phyloP scores from a whole-genome alignment of 2,113 vertebrate species.

The Tympanuchus pallidicinctus region DNA sequence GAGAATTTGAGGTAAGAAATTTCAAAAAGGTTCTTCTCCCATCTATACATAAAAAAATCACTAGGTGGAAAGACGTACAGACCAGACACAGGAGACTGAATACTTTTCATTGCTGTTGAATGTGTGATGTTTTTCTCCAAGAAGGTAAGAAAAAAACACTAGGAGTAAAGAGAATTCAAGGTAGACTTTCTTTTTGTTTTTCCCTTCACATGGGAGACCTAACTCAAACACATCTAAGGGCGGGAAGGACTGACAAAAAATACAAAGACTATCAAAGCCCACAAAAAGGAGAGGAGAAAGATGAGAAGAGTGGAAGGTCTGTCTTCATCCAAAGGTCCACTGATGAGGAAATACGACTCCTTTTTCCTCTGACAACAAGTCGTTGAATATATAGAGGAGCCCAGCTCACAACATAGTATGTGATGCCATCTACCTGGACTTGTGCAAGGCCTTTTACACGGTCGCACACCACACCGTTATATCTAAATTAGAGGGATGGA shows the following conservation, averaged over 20 bases:
- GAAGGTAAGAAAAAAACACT: background rate
- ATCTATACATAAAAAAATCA: background rate
- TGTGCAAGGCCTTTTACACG: too few species aligned
- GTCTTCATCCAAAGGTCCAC: background rate
- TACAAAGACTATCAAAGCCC: background rate
- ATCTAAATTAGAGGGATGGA: too few species aligned
- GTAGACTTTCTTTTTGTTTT: background rate
- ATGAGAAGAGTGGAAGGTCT: background rate
- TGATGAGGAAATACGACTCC: background rate
- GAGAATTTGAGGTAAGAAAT: background rate
- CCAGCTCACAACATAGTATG: background rate
- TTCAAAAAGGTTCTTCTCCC: background rate
- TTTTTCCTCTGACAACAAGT: fast-evolving
- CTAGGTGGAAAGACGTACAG: background rate
- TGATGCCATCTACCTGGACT: too few species aligned
- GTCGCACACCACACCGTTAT: too few species aligned
- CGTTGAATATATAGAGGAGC: background rate
- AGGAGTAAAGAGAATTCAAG: background rate
- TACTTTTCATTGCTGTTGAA: background rate
- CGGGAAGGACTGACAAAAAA: background rate
- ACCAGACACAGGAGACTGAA: background rate
- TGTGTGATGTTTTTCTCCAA: background rate
- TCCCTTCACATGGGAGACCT: background rate
- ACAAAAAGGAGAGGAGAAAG: background rate
- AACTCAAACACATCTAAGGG: background rate